phyloP scores from a whole-genome alignment of 2,888 invertebrate genomes.

The Dioctria linearis region DNA sequence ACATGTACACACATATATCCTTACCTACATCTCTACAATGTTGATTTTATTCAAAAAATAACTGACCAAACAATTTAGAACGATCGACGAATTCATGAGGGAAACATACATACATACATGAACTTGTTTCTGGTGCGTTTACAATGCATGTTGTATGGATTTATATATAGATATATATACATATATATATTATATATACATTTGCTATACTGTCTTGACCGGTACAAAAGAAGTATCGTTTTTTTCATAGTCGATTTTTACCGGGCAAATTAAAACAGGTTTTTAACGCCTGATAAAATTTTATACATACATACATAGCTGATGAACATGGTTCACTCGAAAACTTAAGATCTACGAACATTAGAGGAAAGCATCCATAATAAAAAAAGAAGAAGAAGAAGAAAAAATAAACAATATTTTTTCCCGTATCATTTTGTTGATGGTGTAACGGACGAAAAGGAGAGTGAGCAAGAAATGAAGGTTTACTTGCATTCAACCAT shows the following conservation, averaged over 20 bases:
- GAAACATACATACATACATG: neutral
- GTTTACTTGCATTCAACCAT: neutral
- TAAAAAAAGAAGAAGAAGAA: neutral
- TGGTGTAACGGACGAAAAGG: slow-evolving; percentile 42
- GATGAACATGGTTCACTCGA: neutral
- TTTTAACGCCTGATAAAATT: neutral
- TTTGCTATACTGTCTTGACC: too few relatives aligned
- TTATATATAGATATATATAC: too few relatives aligned
- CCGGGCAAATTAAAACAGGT: neutral
- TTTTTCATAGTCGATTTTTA: neutral
- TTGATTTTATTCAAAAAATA: neutral
- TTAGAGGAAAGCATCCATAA: too few relatives aligned
- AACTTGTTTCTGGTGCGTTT: neutral
- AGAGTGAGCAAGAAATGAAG: slow-evolving; percentile 18
- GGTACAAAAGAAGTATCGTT: too few relatives aligned
- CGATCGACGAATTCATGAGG: neutral
- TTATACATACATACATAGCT: neutral
- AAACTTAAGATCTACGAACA: too few relatives aligned
- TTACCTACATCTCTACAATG: neutral
- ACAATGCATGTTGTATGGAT: neutral
- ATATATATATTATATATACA: too few relatives aligned
- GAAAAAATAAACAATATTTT: too few relatives aligned
- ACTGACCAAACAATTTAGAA: neutral
- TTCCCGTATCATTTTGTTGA: neutral
- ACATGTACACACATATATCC: too few relatives aligned